Conservation (phyloP, 1,140 invertebrate genomes). For the Helicoverpa armigera region DNA sequence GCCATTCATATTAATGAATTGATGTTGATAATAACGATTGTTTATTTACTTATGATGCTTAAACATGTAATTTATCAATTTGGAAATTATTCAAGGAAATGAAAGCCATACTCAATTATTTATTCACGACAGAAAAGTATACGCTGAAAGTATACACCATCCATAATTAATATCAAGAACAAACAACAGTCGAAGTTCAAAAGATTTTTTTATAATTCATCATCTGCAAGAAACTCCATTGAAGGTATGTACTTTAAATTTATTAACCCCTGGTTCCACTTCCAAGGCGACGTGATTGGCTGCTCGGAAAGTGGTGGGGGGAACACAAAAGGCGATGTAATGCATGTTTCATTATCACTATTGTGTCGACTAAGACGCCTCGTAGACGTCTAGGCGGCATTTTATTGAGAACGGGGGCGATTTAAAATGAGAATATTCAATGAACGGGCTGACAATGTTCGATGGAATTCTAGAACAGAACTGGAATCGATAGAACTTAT, state of each 20-base stretch:
- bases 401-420: conserved; percentile 63
- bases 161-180: background rate
- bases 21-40: no score
- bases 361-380: conserved; percentile 65
- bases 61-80: background rate
- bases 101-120: background rate
- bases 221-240: conserved; percentile 24
- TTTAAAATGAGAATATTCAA: conserved; percentile 73
- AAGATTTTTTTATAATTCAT: conserved; percentile 30
- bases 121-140: conserved; percentile 18
- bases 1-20: no score
- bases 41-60: no score
- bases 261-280: conserved; percentile 35
- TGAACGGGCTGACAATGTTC: conserved; percentile 56
- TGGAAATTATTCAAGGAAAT: background rate
- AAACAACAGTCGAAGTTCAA: conserved; percentile 25
- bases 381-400: conserved; percentile 66
- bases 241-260: conserved; percentile 48
- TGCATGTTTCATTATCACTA: conserved; percentile 80
- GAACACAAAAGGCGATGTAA: conserved; percentile 66
- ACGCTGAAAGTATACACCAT: conserved; percentile 16
- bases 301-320: conserved; percentile 57
- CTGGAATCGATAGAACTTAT: conserved; percentile 1
- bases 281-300: conserved; percentile 68
- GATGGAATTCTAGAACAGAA: conserved; percentile 32